phyloP scores from a whole-genome alignment of 2,888 invertebrate genomes.

The Heteropelma amictum region DNA sequence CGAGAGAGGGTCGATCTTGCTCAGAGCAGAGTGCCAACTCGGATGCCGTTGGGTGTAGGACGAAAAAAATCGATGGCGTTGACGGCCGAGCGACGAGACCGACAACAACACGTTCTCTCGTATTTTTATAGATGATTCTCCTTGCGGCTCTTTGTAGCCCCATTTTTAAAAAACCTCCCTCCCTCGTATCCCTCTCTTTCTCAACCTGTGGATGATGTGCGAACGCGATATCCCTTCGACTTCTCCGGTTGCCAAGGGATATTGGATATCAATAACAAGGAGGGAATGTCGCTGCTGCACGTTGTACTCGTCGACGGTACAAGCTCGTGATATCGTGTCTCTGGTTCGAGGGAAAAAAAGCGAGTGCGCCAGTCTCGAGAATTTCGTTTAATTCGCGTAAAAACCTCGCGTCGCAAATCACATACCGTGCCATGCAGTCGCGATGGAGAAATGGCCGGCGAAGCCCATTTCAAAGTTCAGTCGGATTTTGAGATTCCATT shows the following conservation, averaged over 20 bases:
- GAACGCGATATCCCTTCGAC: conserved; percentile 9
- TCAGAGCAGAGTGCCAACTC: neutral
- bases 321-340: neutral
- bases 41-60: conserved; percentile 13
- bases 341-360: neutral
- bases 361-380: too few species aligned
- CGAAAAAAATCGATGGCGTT: conserved; percentile 56
- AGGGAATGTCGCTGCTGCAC: conserved; percentile 14
- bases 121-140: conserved; percentile 27
- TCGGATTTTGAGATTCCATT: conserved; percentile 68
- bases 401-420: too few species aligned
- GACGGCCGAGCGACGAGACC: conserved; percentile 62
- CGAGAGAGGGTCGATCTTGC: too few species aligned
- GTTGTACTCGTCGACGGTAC: neutral
- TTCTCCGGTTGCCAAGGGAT: conserved; percentile 45
- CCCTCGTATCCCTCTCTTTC: neutral
- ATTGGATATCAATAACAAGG: conserved; percentile 65
- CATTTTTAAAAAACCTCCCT: too few species aligned
- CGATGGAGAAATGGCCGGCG: conserved; percentile 5
- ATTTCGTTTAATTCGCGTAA: too few species aligned
- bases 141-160: too few species aligned
- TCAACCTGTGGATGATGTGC: conserved; percentile 5
- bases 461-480: conserved; percentile 55
- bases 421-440: neutral
- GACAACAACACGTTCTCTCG: conserved; percentile 18